Base-by-base conservation (phyloP, 1,140 invertebrate species). In the Elymnias hypermnestra region DNA sequence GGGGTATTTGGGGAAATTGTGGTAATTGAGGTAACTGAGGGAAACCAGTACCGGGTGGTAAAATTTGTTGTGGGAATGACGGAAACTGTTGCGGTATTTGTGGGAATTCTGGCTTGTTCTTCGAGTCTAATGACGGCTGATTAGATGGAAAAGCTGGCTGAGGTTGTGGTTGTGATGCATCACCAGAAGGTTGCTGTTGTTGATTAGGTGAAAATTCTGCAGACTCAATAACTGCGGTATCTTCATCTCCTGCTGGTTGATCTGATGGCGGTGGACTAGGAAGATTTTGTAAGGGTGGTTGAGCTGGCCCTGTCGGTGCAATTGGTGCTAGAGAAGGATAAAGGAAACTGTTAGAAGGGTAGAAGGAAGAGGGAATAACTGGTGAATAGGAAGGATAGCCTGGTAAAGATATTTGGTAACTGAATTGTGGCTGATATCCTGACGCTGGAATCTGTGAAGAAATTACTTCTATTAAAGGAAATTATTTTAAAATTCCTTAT, bases 171-270 rank as follows among this genome's bases (percentile, higher is more conserved):
- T 50, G 46, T 7, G 43, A 12, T 40, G 26, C 5, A 12, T 29
- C 26, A 10, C 47, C 29, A n/a, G 51, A 23, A 7, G 53, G 35
- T 40, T 63, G 56, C n/a, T n/a, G n/a, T 52, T 53, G 47, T 46
- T 70, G 58, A 35, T 61, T 56, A 21, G 47, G 41, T 8, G 60
- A 45, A 15, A 61, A 68, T 15, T 82, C 77, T 6, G 75, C 73
- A 8, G 81, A 76, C n/a, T 84, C 81, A 26, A 84, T 57, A 0
- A 84, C 69, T 10, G 77, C 55, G 2, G 72, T 62, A 19, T 84
- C 77, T 35, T 74, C 58, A 53, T 82, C 77, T 9, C 72, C 74
- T 12, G 57, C 43, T 17, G 67, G 54, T 39, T 69, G 65, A 31
- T 60, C 46, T 17, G 54, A 31, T 15, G 60, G 46, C 25, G 26